A percentile compares a stretch with the other conserved stretches of the same genome.
These are phyloP conservation scores for Leptoclinus maculatus DNA, from an alignment of 2,797 vertebrate species.

Conservation along the genomic window DNA sequence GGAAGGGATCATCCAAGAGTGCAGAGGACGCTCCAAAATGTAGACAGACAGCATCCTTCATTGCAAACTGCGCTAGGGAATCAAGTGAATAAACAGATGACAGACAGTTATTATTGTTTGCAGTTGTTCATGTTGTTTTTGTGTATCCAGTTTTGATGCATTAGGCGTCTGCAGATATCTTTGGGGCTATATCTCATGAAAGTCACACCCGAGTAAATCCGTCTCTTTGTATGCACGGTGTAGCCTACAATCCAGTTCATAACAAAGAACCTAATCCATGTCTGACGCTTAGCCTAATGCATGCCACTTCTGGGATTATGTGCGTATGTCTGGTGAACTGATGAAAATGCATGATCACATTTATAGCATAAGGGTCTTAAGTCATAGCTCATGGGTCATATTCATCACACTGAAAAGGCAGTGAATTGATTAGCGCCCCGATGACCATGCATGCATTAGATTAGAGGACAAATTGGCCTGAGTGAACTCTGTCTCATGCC, in stretches of 20 bases:
- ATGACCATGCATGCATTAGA: slow-evolving; percentile 65
- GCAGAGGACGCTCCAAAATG: slow-evolving; percentile 26
- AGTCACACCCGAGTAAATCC: slow-evolving; percentile 1
- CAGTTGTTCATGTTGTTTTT: slow-evolving; percentile 27
- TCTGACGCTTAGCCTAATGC: slow-evolving; percentile 29
- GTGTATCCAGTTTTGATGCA: slow-evolving; percentile 22
- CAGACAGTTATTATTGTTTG: slow-evolving; percentile 37
- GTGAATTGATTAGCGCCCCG: slow-evolving; percentile 67
- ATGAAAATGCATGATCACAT: slow-evolving; percentile 70
- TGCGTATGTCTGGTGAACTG: slow-evolving; percentile 59
- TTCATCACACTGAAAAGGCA: slow-evolving; percentile 61
- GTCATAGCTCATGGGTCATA: slow-evolving; percentile 56
- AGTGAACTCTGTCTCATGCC: slow-evolving; percentile 55
- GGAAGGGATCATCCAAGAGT: slow-evolving; percentile 34
- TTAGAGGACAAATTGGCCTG: slow-evolving; percentile 59
- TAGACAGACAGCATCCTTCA: slow-evolving; percentile 28
- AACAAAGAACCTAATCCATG: not conserved
- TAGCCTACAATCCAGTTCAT: not conserved
- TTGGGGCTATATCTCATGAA: slow-evolving; percentile 13
- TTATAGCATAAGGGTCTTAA: slow-evolving; percentile 61
- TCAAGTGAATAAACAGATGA: slow-evolving; percentile 38
- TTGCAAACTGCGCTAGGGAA: slow-evolving; percentile 10
- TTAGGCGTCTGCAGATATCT: slow-evolving; percentile 1
- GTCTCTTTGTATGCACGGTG: slow-evolving; percentile 27
- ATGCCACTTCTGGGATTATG: slow-evolving; percentile 34